Evolutionary conservation across 2,797 vertebrate genomes (phyloP).

Genomic region (Pseudopleuronectes americanus): DNA sequence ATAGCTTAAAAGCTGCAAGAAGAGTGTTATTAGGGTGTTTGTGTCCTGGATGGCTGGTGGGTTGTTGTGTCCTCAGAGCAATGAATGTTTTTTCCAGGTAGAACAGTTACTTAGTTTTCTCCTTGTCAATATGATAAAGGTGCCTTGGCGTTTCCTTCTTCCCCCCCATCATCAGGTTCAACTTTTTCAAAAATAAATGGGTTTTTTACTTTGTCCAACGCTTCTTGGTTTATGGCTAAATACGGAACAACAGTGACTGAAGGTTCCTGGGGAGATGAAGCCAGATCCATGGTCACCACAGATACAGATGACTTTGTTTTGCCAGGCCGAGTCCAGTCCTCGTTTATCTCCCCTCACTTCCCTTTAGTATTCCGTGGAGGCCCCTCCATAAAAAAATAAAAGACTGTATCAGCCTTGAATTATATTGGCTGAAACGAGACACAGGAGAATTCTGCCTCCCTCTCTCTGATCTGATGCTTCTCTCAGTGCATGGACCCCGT

Average conservation of each 20-base stretch:
- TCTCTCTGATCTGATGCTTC: conserved; percentile 68
- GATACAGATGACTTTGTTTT: conserved; percentile 69
- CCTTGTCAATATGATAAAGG: not conserved
- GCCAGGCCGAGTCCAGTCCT: conserved; percentile 39
- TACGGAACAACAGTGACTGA: conserved; percentile 40
- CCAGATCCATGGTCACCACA: conserved; percentile 42
- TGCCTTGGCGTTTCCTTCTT: not conserved
- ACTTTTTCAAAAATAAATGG: not conserved
- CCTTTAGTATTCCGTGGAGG: conserved; percentile 70
- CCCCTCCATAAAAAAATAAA: conserved; percentile 22
- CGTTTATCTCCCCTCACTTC: conserved; percentile 54
- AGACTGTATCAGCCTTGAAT: conserved; percentile 69
- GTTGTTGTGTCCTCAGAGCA: not conserved
- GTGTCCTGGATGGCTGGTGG: not conserved
- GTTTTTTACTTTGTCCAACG: not conserved
- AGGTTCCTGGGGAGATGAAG: conserved; percentile 47
- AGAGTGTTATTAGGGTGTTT: not conserved
- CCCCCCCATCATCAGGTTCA: not conserved
- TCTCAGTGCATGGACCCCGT: conserved; percentile 54
- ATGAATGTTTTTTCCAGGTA: not conserved
- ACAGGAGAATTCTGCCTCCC: conserved; percentile 65
- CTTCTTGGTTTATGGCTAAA: conserved; percentile 1
- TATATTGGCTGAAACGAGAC: conserved; percentile 78
- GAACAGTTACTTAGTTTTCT: not conserved
- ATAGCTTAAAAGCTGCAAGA: too few species aligned